Base-by-base conservation (phyloP, 2,113 vertebrate species). In the Phycodurus eques region DNA sequence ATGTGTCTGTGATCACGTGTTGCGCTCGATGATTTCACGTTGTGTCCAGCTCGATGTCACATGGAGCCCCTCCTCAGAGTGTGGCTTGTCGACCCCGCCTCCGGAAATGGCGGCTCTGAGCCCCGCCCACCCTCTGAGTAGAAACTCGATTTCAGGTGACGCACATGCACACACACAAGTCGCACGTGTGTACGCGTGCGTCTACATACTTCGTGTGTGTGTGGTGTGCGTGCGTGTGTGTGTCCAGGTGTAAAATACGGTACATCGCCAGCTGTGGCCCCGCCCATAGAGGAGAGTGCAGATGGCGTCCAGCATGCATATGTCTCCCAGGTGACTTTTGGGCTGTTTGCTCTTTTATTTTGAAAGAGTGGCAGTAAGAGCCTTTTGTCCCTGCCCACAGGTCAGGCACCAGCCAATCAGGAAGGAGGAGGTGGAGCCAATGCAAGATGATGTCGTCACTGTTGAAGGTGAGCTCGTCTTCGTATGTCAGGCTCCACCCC, bases 61-160 rank as follows among this genome's bases (percentile, higher is more conserved):
- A 0, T 99, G 98, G 97, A 99, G 96, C 89, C 98, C 96, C 14
- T 94, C 96, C 57, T 86, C 88, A 11, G 75, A 91, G 4, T 99
- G 97, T 74, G 95, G 95, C 62, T 91, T 99, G 94, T 92, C 93
- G 68, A 98, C 98, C 14, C 98, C 98, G 72, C 95, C 91, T 47
- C 89, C 84, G 0, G 96, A 98, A 13, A 66, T 85, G 69, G 91
- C 74, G 81, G 43, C 88, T 83, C 5, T 68, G 47, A 88, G 87
- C 82, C 67, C 91, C 79, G 82, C 94, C 65, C 93, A 93, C 47
- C 86, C 91, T 43, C 92, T 87, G 73, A 93, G 89, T 83, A 94
- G 92, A 84, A 89, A 93, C 59, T 91, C 93, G 75, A 73, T 92
- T 68, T 76, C 94, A 79, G 94, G 96, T 97, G 90, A 85, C 88